Evolutionary conservation across 2,113 vertebrate genomes (phyloP).

Genomic region (Galeopterus variegatus): DNA sequence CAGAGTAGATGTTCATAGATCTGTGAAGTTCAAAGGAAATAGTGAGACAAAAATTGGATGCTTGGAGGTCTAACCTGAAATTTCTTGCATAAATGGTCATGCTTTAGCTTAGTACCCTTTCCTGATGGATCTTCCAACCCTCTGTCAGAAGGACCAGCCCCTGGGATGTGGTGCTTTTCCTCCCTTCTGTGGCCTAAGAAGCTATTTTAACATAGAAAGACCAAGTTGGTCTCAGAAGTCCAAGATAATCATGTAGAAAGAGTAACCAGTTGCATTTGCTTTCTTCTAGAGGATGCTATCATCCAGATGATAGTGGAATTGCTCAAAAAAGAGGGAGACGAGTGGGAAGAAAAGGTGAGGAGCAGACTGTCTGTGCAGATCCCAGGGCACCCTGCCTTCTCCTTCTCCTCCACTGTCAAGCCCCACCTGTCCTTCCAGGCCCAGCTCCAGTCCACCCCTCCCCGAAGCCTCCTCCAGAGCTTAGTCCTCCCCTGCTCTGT

Average conservation of each 20-base stretch:
- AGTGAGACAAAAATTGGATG: neutral
- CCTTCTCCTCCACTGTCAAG: neutral
- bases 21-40: neutral
- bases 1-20: neutral
- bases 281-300: slow-evolving; percentile 73
- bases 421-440: neutral
- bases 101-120: neutral
- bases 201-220: neutral
- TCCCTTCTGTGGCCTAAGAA: neutral
- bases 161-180: neutral
- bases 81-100: neutral
- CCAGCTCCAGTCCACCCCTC: fast-evolving
- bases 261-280: neutral
- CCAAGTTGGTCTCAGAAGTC: neutral
- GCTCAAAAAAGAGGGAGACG: slow-evolving; percentile 70
- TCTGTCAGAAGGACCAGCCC: neutral
- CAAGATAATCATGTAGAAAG: neutral
- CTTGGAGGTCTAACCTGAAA: neutral
- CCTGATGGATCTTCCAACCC: neutral
- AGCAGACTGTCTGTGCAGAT: fast-evolving
- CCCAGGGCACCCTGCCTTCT: neutral
- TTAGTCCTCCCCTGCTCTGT: neutral
- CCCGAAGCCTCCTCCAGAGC: neutral
- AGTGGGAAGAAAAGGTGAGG: slow-evolving; percentile 78
- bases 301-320: slow-evolving; percentile 73